A percentile compares a stretch with the other conserved stretches of the same genome.
These are phyloP conservation scores for Magallana ariakensis DNA, from an alignment of 1,140 invertebrate species.

Conservation along the genomic window DNA sequence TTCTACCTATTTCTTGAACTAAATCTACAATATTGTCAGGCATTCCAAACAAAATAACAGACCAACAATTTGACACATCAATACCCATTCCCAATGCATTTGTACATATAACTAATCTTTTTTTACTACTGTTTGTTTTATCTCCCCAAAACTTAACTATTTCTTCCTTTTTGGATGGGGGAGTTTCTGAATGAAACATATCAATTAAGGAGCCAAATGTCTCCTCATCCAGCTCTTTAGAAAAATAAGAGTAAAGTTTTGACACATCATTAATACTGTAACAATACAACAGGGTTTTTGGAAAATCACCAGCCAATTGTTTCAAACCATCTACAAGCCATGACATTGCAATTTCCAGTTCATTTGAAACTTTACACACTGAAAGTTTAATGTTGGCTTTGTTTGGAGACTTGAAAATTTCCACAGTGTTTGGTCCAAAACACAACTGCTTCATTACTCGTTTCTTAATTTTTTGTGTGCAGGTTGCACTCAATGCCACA, in stretches of 20 bases:
- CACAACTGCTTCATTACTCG: background rate
- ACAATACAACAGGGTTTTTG: conserved; percentile 11
- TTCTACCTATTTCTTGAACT: conserved; percentile 44
- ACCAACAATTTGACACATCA: conserved; percentile 18
- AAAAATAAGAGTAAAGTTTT: conserved; percentile 34
- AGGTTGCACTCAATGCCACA: conserved; percentile 27
- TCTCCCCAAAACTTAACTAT: background rate
- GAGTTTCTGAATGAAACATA: conserved; percentile 40
- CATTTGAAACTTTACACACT: background rate
- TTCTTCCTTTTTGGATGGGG: background rate
- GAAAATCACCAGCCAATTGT: background rate
- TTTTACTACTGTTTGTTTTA: background rate
- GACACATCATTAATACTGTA: conserved; percentile 25
- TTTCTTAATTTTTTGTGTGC: conserved; percentile 19
- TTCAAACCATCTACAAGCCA: background rate
- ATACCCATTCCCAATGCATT: conserved; percentile 53
- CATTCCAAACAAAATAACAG: conserved; percentile 39
- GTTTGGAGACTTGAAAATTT: background rate
- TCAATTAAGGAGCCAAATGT: background rate
- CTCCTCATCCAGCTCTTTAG: background rate
- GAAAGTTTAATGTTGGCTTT: background rate
- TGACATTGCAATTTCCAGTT: background rate
- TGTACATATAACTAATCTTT: conserved; percentile 42
- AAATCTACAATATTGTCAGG: conserved; percentile 2
- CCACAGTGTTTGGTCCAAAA: background rate